Evolutionary conservation across 2,797 vertebrate species (phyloP).

Genomic region (Pteronotus mesoamericanus): DNA sequence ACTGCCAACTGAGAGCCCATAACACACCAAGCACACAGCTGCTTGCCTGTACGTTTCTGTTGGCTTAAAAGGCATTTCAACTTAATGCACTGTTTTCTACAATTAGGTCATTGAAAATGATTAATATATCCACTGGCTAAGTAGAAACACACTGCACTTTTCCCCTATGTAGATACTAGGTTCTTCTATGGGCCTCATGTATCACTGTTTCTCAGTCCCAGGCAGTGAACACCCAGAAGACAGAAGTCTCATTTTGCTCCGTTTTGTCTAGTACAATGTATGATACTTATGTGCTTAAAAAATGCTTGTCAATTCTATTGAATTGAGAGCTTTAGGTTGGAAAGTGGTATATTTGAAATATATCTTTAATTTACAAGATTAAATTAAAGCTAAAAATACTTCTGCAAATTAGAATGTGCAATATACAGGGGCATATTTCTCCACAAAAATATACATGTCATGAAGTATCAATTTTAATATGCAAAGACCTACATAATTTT

Average conservation of each 20-base stretch:
- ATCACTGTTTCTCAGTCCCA: neutral
- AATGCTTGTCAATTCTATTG: neutral
- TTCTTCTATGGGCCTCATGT: neutral
- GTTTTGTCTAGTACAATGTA: neutral
- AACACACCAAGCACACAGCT: neutral
- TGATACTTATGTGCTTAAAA: neutral
- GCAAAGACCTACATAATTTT: neutral
- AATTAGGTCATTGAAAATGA: neutral
- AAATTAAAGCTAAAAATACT: neutral
- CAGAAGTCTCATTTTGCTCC: neutral
- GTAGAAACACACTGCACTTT: neutral
- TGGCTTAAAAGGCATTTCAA: neutral
- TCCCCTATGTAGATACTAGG: neutral
- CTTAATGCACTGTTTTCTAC: neutral
- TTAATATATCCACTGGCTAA: neutral
- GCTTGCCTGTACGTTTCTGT: neutral
- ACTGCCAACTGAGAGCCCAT: neutral
- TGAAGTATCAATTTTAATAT: conserved; percentile 3
- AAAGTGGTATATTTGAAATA: neutral
- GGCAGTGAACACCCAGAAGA: neutral
- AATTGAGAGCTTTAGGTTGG: neutral
- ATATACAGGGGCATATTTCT: neutral
- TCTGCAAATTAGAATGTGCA: neutral
- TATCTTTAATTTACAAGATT: neutral
- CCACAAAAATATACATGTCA: neutral